phyloP scores from a whole-genome alignment of 1,140 invertebrate species.

The Cylas formicarius region DNA sequence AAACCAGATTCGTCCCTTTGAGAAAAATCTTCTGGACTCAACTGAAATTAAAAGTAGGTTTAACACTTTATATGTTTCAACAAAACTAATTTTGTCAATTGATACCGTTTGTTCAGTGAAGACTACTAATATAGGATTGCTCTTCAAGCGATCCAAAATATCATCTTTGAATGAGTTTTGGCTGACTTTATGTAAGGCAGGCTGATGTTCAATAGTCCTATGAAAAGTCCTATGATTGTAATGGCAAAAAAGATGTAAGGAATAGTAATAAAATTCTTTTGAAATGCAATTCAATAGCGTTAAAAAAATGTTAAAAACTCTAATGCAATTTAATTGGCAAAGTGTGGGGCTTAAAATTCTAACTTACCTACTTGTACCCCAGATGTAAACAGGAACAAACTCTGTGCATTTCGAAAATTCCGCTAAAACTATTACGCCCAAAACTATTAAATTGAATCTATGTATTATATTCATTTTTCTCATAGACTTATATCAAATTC shows the following conservation, averaged over 20 bases:
- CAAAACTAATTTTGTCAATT: conserved; percentile 22
- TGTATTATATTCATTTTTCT: conserved; percentile 14
- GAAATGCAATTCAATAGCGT: background rate
- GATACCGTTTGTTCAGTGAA: conserved; percentile 39
- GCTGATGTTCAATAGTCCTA: conserved; percentile 29
- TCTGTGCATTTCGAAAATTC: conserved; percentile 24
- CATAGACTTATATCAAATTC: conserved; percentile 14
- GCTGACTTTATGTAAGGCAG: conserved; percentile 34
- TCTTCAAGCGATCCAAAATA: conserved; percentile 28
- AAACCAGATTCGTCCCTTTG: conserved; percentile 28
- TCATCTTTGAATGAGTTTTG: conserved; percentile 37
- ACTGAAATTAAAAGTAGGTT: conserved; percentile 24
- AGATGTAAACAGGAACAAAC: conserved; percentile 40
- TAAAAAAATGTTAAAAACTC: conserved; percentile 1
- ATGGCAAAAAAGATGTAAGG: background rate
- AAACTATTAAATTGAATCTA: conserved; percentile 7
- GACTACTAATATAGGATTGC: conserved; percentile 30
- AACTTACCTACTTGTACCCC: conserved; percentile 37
- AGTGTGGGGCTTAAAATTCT: conserved; percentile 19
- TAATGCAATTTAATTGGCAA: conserved; percentile 5
- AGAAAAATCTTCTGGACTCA: conserved; percentile 41
- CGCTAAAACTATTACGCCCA: conserved; percentile 11
- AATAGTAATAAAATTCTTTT: background rate
- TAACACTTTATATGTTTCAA: conserved; percentile 4
- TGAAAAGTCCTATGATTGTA: conserved; percentile 27